These are phyloP conservation scores for Netelia fuscicornis DNA, from an alignment of 2,888 invertebrate genomes.

Conservation along the genomic window DNA sequence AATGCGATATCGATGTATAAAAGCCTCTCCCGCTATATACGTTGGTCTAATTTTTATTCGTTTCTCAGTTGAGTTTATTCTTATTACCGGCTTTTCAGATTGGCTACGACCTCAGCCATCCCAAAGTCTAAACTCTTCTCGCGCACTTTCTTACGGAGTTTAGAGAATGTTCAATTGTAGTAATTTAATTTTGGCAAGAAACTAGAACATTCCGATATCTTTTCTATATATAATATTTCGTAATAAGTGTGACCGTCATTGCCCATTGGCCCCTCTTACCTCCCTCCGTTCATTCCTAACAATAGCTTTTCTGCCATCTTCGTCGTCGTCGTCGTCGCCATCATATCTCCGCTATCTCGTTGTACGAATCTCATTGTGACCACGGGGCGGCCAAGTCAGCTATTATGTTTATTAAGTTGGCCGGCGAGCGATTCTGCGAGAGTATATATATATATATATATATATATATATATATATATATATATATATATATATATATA, in stretches of 20 bases:
- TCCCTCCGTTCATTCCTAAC: conserved; percentile 57
- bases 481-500: conserved; percentile 16
- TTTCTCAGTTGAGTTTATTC: no score
- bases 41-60: no score
- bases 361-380: conserved; percentile 82
- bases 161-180: neutral
- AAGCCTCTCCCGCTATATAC: no score
- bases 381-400: conserved; percentile 81
- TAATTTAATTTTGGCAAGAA: conserved; percentile 3
- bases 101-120: no score
- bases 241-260: neutral
- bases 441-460: neutral
- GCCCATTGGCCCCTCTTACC: neutral
- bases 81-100: no score
- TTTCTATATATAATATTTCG: neutral
- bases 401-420: conserved; percentile 85
- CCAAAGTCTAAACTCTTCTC: no score
- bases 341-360: conserved; percentile 81
- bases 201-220: neutral
- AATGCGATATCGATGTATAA: no score
- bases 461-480: neutral
- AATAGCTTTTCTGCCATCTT: conserved; percentile 71
- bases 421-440: conserved; percentile 64
- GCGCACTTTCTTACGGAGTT: neutral
- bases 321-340: conserved; percentile 67